These are phyloP conservation scores for Drosophila lacicola DNA, from an alignment of 2,888 invertebrate species.

Conservation along the genomic window DNA sequence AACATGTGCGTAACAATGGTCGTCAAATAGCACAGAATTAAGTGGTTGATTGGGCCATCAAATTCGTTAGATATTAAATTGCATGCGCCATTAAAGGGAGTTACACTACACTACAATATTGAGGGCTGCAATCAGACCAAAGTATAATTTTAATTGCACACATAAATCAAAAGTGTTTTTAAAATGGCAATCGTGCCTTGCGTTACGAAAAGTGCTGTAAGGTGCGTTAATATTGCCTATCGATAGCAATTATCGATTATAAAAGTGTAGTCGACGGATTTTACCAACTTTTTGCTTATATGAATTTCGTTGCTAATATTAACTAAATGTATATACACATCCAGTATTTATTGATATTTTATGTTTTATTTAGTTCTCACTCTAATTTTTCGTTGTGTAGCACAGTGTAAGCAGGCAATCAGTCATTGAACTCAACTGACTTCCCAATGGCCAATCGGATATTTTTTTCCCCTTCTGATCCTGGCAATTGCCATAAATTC, in stretches of 20 bases:
- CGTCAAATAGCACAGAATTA: constrained; percentile 13
- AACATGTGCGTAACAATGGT: constrained; percentile 59
- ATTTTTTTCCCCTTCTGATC: constrained; percentile 17
- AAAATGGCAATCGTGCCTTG: too few relatives aligned
- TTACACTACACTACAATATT: constrained; percentile 40
- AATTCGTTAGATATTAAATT: constrained; percentile 23
- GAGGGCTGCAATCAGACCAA: neutral
- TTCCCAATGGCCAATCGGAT: constrained; percentile 16
- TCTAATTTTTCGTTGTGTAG: too few relatives aligned
- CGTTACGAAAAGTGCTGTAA: neutral
- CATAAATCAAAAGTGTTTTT: neutral
- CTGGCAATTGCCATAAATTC: constrained; percentile 50
- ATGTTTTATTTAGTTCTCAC: too few relatives aligned
- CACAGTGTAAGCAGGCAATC: too few relatives aligned
- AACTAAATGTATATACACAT: too few relatives aligned
- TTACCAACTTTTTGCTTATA: too few relatives aligned
- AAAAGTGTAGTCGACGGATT: neutral
- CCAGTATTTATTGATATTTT: too few relatives aligned
- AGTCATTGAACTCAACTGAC: constrained; percentile 37
- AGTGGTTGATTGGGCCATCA: constrained; percentile 61
- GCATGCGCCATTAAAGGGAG: neutral
- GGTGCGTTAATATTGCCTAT: neutral
- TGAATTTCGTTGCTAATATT: too few relatives aligned
- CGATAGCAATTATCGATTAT: neutral
- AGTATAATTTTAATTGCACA: neutral